Evolutionary conservation across 1,140 invertebrate genomes (phyloP), one percentile per base, ranked within the genome.

Genomic region (Harpegnathos saltator): DNA sequence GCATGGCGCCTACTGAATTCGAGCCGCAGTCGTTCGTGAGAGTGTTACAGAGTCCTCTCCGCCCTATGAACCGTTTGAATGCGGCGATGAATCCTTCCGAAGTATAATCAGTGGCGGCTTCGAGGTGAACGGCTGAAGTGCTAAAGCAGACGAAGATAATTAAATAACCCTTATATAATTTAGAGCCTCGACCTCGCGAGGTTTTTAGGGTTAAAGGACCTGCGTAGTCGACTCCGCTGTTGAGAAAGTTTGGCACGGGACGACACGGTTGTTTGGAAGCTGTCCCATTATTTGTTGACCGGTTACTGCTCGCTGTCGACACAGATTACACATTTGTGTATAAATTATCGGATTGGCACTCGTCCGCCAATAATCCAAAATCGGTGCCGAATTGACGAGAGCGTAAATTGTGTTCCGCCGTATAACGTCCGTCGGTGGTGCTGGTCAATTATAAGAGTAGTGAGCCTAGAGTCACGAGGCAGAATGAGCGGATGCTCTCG

Each of bases 1-100:
- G 80, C 81, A n/a, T 86, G 11, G 90, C 90, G 17, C 91, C 89
- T 1, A 89, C 68, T 83, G 93, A 93, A 74, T 91, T 94, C 1
- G 91, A 93, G 0, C 85, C 92, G 71, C 91, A 90, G 65, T 94
- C 92, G 2, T 77, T 91, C 48, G 85, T 85, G 1, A 93, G 85
- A 24, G 75, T 82, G 22, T 9, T n/a, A 11, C 29, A 78, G 24
- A 82, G 59, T n/a, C 86, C 86, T 68, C 89, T 63, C 56, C 87
- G 69, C 17, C 61, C 63, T 0, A 83, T 50, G 59, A 92, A 91
- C 44, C 87, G 52, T 48, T 85, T 75, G 12, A 88, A 74, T 1
- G 87, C 83, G 17, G 69, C 84, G 29, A 92, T 29, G 63, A 92
- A 91, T 22, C 75, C 77, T 11, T 83, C 81, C 0, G 87, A 68